Conservation (phyloP, 2,888 invertebrate genomes). For the Caenorhabditis macrosperma region DNA sequence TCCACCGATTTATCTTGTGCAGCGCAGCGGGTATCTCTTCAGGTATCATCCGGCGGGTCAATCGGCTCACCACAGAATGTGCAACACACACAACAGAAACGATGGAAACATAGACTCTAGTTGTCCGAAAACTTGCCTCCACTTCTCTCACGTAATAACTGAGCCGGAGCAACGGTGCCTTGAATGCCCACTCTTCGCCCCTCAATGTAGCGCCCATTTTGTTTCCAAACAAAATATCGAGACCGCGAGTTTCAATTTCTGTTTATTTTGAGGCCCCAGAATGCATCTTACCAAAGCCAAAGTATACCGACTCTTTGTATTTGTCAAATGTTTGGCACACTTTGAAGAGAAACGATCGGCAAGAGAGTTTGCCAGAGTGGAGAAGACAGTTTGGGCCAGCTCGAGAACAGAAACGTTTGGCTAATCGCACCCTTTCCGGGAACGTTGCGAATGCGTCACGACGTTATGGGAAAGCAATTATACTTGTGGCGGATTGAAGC, state of each 20-base stretch:
- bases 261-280: slow-evolving; percentile 48
- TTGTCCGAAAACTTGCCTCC: background rate
- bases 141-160: too few relatives aligned
- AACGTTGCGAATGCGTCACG: background rate
- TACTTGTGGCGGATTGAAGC: background rate
- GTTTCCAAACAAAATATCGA: slow-evolving; percentile 9
- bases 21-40: slow-evolving; percentile 10
- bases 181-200: background rate
- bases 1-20: slow-evolving; percentile 40
- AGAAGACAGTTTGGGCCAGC: slow-evolving; percentile 31
- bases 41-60: background rate
- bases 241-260: slow-evolving; percentile 39
- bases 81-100: background rate
- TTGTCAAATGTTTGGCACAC: slow-evolving; percentile 55
- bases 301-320: slow-evolving; percentile 43
- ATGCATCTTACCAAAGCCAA: slow-evolving; percentile 47
- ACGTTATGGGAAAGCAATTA: background rate
- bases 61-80: background rate
- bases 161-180: too few relatives aligned
- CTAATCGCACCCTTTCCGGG: background rate
- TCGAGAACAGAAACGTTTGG: too few relatives aligned
- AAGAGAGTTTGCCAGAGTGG: background rate
- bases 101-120: slow-evolving; percentile 7
- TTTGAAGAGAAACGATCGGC: slow-evolving; percentile 9
- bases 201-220: background rate